These are phyloP conservation scores for Oostethus manadensis DNA, from an alignment of 2,113 vertebrate species.

Conservation along the genomic window DNA sequence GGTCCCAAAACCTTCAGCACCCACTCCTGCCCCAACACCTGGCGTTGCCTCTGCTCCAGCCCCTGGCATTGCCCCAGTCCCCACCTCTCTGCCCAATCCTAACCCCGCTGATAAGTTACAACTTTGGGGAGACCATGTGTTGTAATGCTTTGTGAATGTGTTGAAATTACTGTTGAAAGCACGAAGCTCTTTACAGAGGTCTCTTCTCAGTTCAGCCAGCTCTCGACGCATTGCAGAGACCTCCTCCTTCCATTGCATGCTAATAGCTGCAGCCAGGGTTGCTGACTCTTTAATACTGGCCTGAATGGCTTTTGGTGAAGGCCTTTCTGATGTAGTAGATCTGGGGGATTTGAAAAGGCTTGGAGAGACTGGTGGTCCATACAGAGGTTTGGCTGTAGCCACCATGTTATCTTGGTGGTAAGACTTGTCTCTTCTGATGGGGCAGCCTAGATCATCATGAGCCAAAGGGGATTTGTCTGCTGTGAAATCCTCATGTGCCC, in stretches of 20 bases:
- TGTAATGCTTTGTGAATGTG: constrained; percentile 73
- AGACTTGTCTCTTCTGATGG: constrained; percentile 68
- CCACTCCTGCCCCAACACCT: background rate
- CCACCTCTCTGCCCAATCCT: constrained; percentile 23
- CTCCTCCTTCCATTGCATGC: constrained; percentile 77
- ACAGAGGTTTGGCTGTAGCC: constrained; percentile 62
- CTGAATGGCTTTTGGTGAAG: constrained; percentile 66
- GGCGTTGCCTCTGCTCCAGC: background rate
- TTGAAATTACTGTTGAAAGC: constrained; percentile 78
- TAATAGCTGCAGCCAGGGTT: constrained; percentile 71
- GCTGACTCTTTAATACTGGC: constrained; percentile 74
- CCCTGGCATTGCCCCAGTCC: constrained; percentile 6
- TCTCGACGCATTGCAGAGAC: constrained; percentile 75
- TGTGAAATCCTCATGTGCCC: constrained; percentile 66
- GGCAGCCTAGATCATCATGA: constrained; percentile 68
- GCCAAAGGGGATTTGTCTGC: constrained; percentile 69
- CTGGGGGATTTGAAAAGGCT: constrained; percentile 63
- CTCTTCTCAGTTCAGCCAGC: constrained; percentile 69
- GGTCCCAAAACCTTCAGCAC: constrained; percentile 19
- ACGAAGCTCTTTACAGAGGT: constrained; percentile 73
- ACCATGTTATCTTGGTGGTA: constrained; percentile 58
- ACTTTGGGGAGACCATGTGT: constrained; percentile 73
- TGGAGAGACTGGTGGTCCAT: constrained; percentile 63
- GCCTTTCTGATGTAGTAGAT: constrained; percentile 51
- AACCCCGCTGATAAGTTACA: constrained; percentile 30